These are phyloP conservation scores for Mycteria americana DNA, from an alignment of 2,797 vertebrate genomes.

Conservation along the genomic window DNA sequence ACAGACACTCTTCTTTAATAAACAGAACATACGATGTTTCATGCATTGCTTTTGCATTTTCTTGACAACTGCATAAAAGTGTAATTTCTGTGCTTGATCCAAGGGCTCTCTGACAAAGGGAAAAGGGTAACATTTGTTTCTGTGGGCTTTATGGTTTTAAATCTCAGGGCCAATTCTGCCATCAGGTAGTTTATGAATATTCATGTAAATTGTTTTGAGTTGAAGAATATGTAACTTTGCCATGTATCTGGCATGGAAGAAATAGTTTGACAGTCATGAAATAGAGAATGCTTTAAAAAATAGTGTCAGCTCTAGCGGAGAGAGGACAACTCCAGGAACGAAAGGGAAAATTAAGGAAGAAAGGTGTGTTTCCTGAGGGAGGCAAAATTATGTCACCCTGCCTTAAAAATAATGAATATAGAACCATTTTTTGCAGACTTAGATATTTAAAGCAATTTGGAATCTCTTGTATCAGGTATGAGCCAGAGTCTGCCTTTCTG, in stretches of 20 bases:
- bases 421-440: not conserved
- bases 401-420: not conserved
- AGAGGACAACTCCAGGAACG: not conserved
- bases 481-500: not conserved
- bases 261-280: constrained; percentile 48
- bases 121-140: constrained; percentile 40
- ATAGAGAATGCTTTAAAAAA: constrained; percentile 6
- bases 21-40: constrained; percentile 15
- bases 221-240: constrained; percentile 32
- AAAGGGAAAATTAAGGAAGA: not conserved
- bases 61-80: constrained; percentile 36
- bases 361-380: not conserved
- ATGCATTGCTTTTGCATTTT: constrained; percentile 28
- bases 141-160: constrained; percentile 37
- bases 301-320: not conserved
- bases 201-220: constrained; percentile 47
- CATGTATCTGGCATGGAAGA: constrained; percentile 20
- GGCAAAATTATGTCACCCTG: not conserved
- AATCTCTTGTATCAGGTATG: not conserved
- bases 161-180: constrained; percentile 45
- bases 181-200: constrained; percentile 54
- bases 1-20: constrained; percentile 51
- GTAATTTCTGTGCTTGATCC: constrained; percentile 23
- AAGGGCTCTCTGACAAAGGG: constrained; percentile 29
- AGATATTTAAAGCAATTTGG: not conserved